A percentile compares a stretch with the other conserved stretches of the same genome.
Conservation (phyloP, 2,113 vertebrate species). For the Odocoileus virginianus region DNA sequence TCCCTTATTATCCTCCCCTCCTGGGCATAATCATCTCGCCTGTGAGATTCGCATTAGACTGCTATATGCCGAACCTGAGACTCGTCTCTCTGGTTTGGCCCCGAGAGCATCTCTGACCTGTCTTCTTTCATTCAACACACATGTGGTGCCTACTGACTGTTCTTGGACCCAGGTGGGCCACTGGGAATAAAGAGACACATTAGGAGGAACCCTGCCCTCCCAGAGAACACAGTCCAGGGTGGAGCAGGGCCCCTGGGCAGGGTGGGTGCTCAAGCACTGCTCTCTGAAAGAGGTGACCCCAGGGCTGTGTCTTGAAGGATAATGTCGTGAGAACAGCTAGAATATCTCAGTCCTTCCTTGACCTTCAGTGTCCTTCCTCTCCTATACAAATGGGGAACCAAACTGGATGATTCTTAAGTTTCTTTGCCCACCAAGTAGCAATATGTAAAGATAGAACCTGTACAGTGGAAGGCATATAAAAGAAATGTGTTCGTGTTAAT, state of each 20-base stretch:
- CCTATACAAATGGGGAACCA: neutral
- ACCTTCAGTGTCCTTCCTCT: neutral
- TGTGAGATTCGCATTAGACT: neutral
- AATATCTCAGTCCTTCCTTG: neutral
- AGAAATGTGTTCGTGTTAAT: neutral
- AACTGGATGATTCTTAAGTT: neutral
- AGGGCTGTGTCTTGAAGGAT: neutral
- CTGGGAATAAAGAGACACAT: too few relatives aligned
- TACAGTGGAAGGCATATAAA: neutral
- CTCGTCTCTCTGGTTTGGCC: neutral
- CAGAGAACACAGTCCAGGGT: neutral
- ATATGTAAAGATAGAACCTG: neutral
- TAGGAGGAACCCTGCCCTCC: neutral
- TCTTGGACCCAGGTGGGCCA: accelerated
- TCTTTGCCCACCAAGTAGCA: neutral
- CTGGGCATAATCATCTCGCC: too few relatives aligned
- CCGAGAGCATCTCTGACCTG: neutral
- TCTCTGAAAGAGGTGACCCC: neutral
- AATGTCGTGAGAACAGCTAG: neutral
- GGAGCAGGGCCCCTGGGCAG: neutral
- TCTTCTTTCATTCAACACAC: neutral
- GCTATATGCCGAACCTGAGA: too few relatives aligned
- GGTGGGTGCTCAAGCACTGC: accelerated
- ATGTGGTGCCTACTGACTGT: too few relatives aligned
- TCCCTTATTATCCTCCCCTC: neutral